Conservation (phyloP, 2,113 vertebrate species). For the Labeo rohita region DNA sequence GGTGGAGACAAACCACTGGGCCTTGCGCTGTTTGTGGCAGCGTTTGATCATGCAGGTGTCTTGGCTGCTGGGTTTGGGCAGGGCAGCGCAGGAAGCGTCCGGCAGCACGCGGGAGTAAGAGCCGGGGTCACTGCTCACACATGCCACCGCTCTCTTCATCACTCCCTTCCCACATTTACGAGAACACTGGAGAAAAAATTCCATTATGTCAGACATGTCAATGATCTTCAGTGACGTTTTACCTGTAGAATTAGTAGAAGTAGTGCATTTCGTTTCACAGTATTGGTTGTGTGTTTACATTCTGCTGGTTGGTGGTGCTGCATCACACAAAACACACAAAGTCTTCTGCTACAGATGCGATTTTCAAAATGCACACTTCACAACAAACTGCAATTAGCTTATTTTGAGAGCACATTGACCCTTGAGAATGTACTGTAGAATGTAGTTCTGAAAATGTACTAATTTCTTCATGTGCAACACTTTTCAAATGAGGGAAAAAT, state of each 20-base stretch:
- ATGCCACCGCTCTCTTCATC: constrained; percentile 79
- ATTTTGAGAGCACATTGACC: neutral
- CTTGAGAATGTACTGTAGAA: too few species aligned
- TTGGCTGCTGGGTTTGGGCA: constrained; percentile 79
- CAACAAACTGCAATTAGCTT: neutral
- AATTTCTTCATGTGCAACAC: too few species aligned
- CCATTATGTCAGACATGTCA: neutral
- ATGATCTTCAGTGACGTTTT: neutral
- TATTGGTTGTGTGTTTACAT: neutral
- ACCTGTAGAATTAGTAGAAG: neutral
- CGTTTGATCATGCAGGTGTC: constrained; percentile 81
- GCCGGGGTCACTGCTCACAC: constrained; percentile 69
- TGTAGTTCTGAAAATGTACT: too few species aligned
- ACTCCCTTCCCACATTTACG: constrained; percentile 84
- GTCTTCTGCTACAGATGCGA: neutral
- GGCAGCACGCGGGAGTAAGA: constrained; percentile 67
- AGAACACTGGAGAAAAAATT: constrained; percentile 78
- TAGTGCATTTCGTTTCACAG: neutral
- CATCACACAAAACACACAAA: neutral
- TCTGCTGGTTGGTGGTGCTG: neutral
- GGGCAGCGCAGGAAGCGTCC: constrained; percentile 70
- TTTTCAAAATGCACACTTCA: neutral
- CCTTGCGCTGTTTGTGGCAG: constrained; percentile 80
- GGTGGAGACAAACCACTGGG: constrained; percentile 85
- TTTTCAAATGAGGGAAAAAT: too few species aligned